Evolutionary conservation across 2,113 vertebrate species (phyloP), one percentile per base, ranked within the genome.

Genomic region (Eptatretus burgeri): DNA sequence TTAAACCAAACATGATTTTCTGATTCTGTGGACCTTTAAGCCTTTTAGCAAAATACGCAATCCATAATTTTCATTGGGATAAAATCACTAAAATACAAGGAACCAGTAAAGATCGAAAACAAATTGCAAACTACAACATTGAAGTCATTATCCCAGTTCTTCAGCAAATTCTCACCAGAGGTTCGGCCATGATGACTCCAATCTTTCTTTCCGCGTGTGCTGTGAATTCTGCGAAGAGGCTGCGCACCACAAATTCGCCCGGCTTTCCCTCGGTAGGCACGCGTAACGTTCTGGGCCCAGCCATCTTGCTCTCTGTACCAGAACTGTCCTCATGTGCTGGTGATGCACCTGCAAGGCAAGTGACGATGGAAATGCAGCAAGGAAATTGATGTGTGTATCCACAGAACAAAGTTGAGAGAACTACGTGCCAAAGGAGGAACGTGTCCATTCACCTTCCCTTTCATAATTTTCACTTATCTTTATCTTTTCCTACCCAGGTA

Each of bases 161-260:
- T 41, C 27, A 41, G 64, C 49, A 5, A 3, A 17, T 62, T 81
- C 86, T 88, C 71, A 98, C 91, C 87, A 98, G 80, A 63, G 91
- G 86, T 76, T 98, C 89, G 62, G 91, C 89, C 91, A 98, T 96
- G 75, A 98, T 89, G 78, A 94, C 82, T 77, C 95, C 89, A 68
- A 98, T 98, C 81, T 98, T 98, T 79, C 95, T 95, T 80, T 98
- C 91, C 63, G 89, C 86, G 69, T 93, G 84, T 75, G 93, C 76
- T 69, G 91, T 86, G 70, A 98, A 98, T 75, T 98, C 91, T 18
- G 91, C 86, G 17, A 98, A 95, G 64, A 98, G 82, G 73, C 85
- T 98, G 77, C 95, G 95, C 80, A 98, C 93, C 81, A 98, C 91
- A 71, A 88, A 98, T 76, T 98, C 91, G 69, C 91, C 91, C 56